Conservation (phyloP, 2,888 invertebrate genomes). For the Lissonota sp. region DNA sequence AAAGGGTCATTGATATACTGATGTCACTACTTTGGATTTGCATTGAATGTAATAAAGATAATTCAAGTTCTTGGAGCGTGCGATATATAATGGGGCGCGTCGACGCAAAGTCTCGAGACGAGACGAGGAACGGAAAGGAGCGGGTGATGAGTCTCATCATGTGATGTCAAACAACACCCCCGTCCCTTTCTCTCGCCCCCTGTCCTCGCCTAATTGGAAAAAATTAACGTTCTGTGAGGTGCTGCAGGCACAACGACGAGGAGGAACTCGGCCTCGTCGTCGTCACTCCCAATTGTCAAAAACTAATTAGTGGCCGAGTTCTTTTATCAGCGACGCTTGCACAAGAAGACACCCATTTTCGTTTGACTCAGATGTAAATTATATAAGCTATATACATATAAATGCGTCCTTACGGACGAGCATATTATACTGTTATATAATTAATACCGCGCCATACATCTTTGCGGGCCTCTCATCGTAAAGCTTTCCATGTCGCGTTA, state of each 20-base stretch:
- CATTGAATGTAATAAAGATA: constrained; percentile 56
- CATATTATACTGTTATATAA: constrained; percentile 43
- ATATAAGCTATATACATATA: constrained; percentile 15
- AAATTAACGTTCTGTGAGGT: constrained; percentile 74
- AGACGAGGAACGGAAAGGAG: constrained; percentile 44
- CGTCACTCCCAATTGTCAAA: constrained; percentile 73
- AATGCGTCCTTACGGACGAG: constrained; percentile 11
- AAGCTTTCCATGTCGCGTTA: constrained; percentile 46
- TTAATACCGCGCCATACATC: constrained; percentile 38
- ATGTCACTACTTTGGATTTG: constrained; percentile 32
- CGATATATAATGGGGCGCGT: constrained; percentile 29
- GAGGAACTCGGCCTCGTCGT: constrained; percentile 41
- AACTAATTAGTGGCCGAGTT: constrained; percentile 78
- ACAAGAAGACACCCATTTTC: constrained; percentile 69
- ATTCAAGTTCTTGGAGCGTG: constrained; percentile 42
- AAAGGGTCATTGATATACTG: constrained; percentile 3
- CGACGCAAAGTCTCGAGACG: constrained; percentile 52
- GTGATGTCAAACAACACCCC: constrained; percentile 16
- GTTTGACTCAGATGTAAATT: constrained; percentile 66
- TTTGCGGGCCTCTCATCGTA: constrained; percentile 62
- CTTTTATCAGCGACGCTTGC: constrained; percentile 50
- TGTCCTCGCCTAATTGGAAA: constrained; percentile 76
- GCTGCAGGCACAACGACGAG: not conserved
- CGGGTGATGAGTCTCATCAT: constrained; percentile 13
- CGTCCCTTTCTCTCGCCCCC: too few relatives aligned